Base-by-base conservation (phyloP, 35 echinoderm and acorn worm genomes). In the Lytechinus pictus region DNA sequence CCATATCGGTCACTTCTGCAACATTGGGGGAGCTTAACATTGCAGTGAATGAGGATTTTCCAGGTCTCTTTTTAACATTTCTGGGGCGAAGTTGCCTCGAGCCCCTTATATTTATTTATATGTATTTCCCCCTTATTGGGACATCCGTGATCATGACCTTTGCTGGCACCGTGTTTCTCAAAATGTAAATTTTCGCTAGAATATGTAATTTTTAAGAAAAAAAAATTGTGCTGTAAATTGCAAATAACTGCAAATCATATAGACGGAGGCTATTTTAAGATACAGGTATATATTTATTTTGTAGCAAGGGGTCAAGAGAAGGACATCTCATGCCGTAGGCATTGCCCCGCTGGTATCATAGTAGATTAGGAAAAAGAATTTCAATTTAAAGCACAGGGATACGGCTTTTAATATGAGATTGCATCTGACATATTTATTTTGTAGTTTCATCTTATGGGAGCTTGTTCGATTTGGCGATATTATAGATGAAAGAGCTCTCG, bases 331-430 rank as follows among this genome's bases (percentile, higher is more conserved):
- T 71, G 61, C 61, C 61, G 5, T 71, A 13, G 61, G 61, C 61
- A 71, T 24, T 71, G 61, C 61, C 33, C 61, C 61, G 61, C 61
- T 71, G 61, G 61, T 21, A 71, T 71, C 61, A 71, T 24, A 71
- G 61, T 71, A 71, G 61, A 71, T 71, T 71, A 71, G 61, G 61
- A 71, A 71, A 71, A 24, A 71, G 61, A 71, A 71, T 71, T 71
- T 71, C 61, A 71, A 71, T 71, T 71, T 71, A 71, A 71, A 71
- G 61, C 61, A 21, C 61, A 71, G 19, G 56, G 14, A 71, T 71
- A 71, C 14, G 61, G 61, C 61, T 71, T 71, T 21, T 71, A 71
- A 71, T 13, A 71, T 71, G 3, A 24, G 61, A 71, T 71, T 71
- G 61, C 61, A 21, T 71, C 61, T 24, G 61, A 71, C 61, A 71